Evolutionary conservation across 2,113 vertebrate genomes (phyloP), one percentile per base, ranked within the genome.

Genomic region (Pedetes capensis): DNA sequence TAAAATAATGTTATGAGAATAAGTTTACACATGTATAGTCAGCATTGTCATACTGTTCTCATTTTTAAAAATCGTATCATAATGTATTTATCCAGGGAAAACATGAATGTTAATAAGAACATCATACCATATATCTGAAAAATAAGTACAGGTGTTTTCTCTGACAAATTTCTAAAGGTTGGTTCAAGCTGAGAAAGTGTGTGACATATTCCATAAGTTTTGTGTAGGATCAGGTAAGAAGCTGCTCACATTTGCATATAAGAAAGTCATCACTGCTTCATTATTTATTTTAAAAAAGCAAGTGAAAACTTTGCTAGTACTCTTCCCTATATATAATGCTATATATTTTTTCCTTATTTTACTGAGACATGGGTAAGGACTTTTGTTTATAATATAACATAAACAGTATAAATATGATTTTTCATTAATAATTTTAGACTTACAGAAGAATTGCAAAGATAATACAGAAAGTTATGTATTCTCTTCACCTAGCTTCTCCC

Each of bases 281-380:
- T 20, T 32, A 89, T 8, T 63, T 57, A 42, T 34, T n/a, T n/a
- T 63, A 86, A 47, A 14, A 78, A 55, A n/a, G 32, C 11, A 92
- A 49, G 32, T 64, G 6, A 12, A 37, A 32, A 57, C 34, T 85
- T 51, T 37, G 78, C 49, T 87, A 79, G 7, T 25, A 25, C 1
- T 32, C 1, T 72, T 89, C 34, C 55, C 93, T 95, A 80, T 6
- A 25, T 87, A 82, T 66, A 92, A 82, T 42, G 17, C 4, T 81
- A 69, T 14, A 51, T 53, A 29, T 75, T 44, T 49, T 20, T n/a
- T 23, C 22, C 94, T 75, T 84, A 93, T 66, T 76, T 96, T 90
- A 90, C 49, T 51, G 42, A 95, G 12, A 47, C 3, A 39, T 22
- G 13, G 14, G 0, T 90, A 42, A 63, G n/a, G 37, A 32, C 5